Conservation (phyloP, 1,140 invertebrate genomes). For the Drepana arcuata region DNA sequence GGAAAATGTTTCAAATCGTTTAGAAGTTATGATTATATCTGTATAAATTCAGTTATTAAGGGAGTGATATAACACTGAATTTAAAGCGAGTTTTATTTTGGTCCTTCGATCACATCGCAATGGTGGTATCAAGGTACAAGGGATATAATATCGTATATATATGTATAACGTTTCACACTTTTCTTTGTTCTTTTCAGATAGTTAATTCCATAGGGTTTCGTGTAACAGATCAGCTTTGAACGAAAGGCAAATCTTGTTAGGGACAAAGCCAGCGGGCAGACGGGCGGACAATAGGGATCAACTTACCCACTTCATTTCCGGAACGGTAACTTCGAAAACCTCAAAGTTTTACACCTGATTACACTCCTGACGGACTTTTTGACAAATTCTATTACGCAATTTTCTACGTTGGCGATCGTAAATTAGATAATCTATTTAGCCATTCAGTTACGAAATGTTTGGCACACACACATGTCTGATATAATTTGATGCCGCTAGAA, state of each 20-base stretch:
- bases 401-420: conserved; percentile 15
- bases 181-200: conserved; percentile 16
- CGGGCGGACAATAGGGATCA: conserved; percentile 35
- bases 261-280: conserved; percentile 31
- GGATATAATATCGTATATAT: no score
- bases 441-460: no score
- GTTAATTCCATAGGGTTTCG: conserved; percentile 29
- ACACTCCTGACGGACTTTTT: conserved; percentile 18
- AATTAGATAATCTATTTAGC: not conserved
- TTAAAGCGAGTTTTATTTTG: no score
- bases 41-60: no score
- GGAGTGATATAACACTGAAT: no score
- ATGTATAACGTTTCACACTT: no score
- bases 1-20: conserved; percentile 1
- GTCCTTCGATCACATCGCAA: no score
- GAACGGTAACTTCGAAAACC: conserved; percentile 29
- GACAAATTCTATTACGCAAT: conserved; percentile 28
- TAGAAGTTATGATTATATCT: no score
- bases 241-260: conserved; percentile 42
- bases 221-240: conserved; percentile 20
- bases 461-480: no score
- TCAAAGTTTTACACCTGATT: conserved; percentile 39
- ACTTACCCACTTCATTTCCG: conserved; percentile 42
- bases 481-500: no score
- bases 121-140: no score